phyloP scores from a whole-genome alignment of 2,888 invertebrate species.

The Zygaena filipendulae region DNA sequence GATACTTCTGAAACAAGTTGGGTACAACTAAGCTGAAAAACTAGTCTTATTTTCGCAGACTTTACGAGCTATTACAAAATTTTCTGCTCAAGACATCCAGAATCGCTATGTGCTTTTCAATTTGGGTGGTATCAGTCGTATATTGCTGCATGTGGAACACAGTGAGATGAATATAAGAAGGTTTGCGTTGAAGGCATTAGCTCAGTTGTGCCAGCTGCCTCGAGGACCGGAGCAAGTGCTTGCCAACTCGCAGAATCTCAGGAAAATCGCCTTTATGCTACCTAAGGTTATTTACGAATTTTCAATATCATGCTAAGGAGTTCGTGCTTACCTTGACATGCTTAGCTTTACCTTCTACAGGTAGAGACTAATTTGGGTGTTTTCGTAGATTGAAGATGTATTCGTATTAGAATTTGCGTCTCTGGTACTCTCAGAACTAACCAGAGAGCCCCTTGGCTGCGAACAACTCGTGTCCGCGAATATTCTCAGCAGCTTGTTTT shows the following conservation, averaged over 20 bases:
- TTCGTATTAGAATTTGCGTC: constrained; percentile 67
- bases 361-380: too few relatives aligned
- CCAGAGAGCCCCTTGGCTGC: constrained; percentile 54
- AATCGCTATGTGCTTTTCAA: constrained; percentile 41
- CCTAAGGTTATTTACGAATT: constrained; percentile 41
- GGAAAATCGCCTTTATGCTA: constrained; percentile 45
- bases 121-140: constrained; percentile 37
- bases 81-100: constrained; percentile 43
- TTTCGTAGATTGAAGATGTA: constrained; percentile 48
- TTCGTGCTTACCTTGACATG: too few relatives aligned
- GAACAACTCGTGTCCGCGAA: constrained; percentile 53
- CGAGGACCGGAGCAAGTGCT: constrained; percentile 55
- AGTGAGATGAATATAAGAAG: constrained; percentile 46
- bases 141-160: constrained; percentile 46
- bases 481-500: constrained; percentile 49
- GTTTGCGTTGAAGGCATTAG: constrained; percentile 62
- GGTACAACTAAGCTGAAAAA: not conserved
- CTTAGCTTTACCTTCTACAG: too few relatives aligned
- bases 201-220: constrained; percentile 57
- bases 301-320: too few relatives aligned
- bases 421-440: constrained; percentile 55
- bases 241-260: constrained; percentile 37
- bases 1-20: too few relatives aligned
- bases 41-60: constrained; percentile 27
- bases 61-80: constrained; percentile 53